These are phyloP conservation scores for Noctilio leporinus DNA, from an alignment of 2,113 vertebrate species.

Conservation along the genomic window DNA sequence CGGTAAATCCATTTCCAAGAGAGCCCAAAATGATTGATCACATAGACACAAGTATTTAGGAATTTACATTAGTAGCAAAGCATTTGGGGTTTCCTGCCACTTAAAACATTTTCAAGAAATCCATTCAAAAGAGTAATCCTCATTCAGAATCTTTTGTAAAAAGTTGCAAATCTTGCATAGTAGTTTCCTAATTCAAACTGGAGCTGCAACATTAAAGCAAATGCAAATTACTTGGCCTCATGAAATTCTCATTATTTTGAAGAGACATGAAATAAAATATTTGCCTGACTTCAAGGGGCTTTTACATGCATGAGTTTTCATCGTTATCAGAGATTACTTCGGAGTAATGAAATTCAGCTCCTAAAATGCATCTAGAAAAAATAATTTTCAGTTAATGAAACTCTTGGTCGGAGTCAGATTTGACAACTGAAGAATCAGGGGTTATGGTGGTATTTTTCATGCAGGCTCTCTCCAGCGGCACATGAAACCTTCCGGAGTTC, in stretches of 20 bases:
- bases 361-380: conserved; percentile 12
- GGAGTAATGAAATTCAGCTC: conserved; percentile 41
- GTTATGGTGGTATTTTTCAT: not conserved
- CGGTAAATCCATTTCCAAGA: not conserved
- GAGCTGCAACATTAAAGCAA: not conserved
- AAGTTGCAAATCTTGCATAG: not conserved
- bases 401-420: not conserved
- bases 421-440: not conserved
- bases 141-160: not conserved
- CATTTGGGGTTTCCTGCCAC: not conserved
- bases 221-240: not conserved
- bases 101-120: not conserved
- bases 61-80: not conserved
- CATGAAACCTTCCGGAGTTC: fast-evolving
- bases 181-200: not conserved
- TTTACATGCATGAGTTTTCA: conserved; percentile 45
- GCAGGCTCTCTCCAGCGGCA: not conserved
- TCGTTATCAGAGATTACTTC: conserved; percentile 44
- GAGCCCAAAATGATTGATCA: not conserved
- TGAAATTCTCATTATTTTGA: conserved; percentile 45
- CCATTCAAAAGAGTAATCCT: not conserved
- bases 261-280: conserved; percentile 58
- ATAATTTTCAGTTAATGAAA: conserved; percentile 23
- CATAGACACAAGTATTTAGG: not conserved
- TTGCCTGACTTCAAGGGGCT: conserved; percentile 38